Conservation (phyloP, 2,888 invertebrate species). For the Andrena chrysosceles region DNA sequence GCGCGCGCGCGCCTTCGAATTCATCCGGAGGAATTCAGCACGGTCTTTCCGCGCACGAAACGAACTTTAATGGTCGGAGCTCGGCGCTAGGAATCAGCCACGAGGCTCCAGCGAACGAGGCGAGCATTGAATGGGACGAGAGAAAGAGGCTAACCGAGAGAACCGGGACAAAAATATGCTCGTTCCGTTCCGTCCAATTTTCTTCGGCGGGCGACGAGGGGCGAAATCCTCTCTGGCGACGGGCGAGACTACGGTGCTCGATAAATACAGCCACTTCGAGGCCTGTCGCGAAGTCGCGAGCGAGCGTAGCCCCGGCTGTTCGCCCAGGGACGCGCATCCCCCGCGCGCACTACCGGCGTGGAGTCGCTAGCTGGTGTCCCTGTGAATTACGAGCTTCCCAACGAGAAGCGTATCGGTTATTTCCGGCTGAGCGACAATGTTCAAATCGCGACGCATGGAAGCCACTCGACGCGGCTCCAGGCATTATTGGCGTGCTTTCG, state of each 20-base stretch:
- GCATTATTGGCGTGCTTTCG: slow-evolving; percentile 7
- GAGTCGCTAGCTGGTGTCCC: slow-evolving; percentile 17
- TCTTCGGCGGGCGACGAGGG: slow-evolving; percentile 18
- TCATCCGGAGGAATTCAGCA: slow-evolving; percentile 65
- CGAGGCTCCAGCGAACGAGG: not conserved
- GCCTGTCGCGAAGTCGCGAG: slow-evolving; percentile 6
- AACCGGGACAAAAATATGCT: slow-evolving; percentile 28
- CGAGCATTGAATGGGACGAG: not conserved
- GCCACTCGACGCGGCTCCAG: not conserved
- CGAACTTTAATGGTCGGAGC: slow-evolving; percentile 40
- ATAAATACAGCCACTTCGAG: slow-evolving; percentile 23
- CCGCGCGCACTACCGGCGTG: not conserved
- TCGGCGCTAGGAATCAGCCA: slow-evolving; percentile 3
- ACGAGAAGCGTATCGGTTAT: slow-evolving; percentile 56
- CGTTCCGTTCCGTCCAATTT: slow-evolving; percentile 38
- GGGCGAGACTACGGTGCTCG: slow-evolving; percentile 8
- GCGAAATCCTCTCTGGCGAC: slow-evolving; percentile 9
- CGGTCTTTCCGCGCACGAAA: slow-evolving; percentile 46
- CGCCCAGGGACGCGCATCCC: not conserved
- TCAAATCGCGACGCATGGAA: slow-evolving; percentile 24
- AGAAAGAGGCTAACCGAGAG: slow-evolving; percentile 3
- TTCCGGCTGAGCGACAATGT: slow-evolving; percentile 48
- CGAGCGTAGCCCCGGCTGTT: slow-evolving; percentile 12
- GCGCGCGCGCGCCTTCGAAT: slow-evolving; percentile 43
- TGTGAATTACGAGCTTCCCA: slow-evolving; percentile 62